Evolutionary conservation across 2,888 invertebrate genomes (phyloP).

Genomic region (Camponotus fellah): DNA sequence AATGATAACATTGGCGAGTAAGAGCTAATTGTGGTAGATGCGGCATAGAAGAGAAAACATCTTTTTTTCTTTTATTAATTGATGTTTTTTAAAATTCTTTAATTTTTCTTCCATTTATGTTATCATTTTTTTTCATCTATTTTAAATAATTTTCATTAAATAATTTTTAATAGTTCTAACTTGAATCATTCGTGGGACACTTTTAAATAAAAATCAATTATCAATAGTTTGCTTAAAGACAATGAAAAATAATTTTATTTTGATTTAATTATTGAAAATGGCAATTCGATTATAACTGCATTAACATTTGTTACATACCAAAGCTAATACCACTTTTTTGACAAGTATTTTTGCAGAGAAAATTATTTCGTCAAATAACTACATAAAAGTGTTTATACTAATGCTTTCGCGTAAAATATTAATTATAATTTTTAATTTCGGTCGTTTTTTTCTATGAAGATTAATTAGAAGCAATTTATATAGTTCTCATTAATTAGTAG

Average conservation of each 20-base stretch:
- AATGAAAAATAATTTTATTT: background rate
- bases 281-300: background rate
- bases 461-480: background rate
- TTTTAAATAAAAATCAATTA: background rate
- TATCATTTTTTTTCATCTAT: background rate
- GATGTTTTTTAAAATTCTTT: too few relatives aligned
- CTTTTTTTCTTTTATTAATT: too few relatives aligned
- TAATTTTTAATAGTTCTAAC: background rate
- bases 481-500: background rate
- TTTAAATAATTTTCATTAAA: background rate
- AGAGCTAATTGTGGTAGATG: too few relatives aligned
- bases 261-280: constrained; percentile 1
- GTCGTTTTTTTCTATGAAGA: background rate
- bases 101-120: background rate
- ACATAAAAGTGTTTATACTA: background rate
- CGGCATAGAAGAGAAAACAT: too few relatives aligned
- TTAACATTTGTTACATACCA: background rate
- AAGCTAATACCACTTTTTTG: background rate
- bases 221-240: too few relatives aligned
- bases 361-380: background rate
- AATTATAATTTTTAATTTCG: background rate
- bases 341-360: background rate
- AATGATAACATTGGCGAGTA: too few relatives aligned
- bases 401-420: background rate
- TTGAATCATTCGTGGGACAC: background rate